These are phyloP conservation scores for Polietes domitor DNA, from an alignment of 2,888 invertebrate genomes.

Conservation along the genomic window DNA sequence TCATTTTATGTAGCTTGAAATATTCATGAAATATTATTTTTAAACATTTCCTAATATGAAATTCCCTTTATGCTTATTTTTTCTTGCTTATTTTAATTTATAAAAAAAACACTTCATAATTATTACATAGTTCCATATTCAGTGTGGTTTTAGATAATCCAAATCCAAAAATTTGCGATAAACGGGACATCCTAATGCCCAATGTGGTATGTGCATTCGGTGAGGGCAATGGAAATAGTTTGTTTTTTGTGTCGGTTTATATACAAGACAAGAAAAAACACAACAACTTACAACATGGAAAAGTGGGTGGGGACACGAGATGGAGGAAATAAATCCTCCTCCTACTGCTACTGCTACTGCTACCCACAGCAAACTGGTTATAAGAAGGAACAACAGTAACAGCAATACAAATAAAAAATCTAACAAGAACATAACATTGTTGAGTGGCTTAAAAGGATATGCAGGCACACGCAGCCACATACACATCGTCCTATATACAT, in stretches of 20 bases:
- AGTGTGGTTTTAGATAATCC: no score
- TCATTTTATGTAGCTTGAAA: no score
- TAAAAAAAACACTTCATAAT: no score
- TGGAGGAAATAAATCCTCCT: not conserved
- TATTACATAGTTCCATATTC: no score
- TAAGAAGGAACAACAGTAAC: constrained; percentile 30
- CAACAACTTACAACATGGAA: not conserved
- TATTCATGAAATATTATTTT: no score
- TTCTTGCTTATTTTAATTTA: no score
- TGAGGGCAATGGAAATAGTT: constrained; percentile 8
- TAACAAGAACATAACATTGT: constrained; percentile 50
- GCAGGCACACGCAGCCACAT: constrained; percentile 7
- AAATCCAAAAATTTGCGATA: no score
- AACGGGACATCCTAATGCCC: no score
- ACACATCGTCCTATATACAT: not conserved
- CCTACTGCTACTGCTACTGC: no score
- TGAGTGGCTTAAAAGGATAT: constrained; percentile 59
- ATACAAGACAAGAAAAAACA: not conserved
- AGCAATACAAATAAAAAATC: constrained; percentile 25
- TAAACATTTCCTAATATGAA: no score
- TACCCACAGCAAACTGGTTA: constrained; percentile 31
- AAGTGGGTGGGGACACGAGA: constrained; percentile 17
- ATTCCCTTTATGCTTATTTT: no score
- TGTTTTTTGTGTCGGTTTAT: not conserved
- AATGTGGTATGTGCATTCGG: not conserved